Base-by-base conservation (phyloP, 2,797 vertebrate genomes). In the Epinephelus awoara region DNA sequence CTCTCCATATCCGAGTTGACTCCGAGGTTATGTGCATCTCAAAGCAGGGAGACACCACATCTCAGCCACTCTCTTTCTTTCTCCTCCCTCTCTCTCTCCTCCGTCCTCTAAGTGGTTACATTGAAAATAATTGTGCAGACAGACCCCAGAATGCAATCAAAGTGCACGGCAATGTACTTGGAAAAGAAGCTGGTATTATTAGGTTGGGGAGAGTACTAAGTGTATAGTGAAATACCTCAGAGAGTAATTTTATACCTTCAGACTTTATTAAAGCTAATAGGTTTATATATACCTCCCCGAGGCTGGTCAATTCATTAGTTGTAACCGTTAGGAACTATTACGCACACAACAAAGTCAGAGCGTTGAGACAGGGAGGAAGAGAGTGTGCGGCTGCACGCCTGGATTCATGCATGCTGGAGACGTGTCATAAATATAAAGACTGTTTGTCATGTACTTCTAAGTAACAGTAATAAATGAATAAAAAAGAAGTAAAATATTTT, bases 71-170 rank as follows among this genome's bases (percentile, higher is more conserved):
- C 90, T 94, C 72, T 79, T 23, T 65, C 68, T 40, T 8, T 57
- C 40, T 63, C 34, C 46, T n/a, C 49, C 42, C 63, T 54, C 52
- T 57, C 34, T 85, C 82, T 85, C 88, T 81, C 70, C 47, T 62
- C 77, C 73, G 65, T 83, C 84, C 86, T 95, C 85, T 93, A 90
- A 94, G 90, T 94, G 89, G 88, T 91, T 93, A 91, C 94, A 96
- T 93, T 95, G 90, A 91, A 92, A 94, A 94, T 93, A 94, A 94
- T 94, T 93, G 90, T 91, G 85, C 92, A 92, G 90, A 92, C 88
- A 90, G 87, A 94, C 90, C 89, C 87, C 91, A 89, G 86, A 93
- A 95, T 93, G 92, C 90, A 91, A 94, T 94, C 92, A 96, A 91
- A 93, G 90, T 93, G 88, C 83, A 88, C 73, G 68, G 82, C 88